A percentile compares a stretch with the other conserved stretches of the same genome.
Evolutionary conservation across 2,113 vertebrate genomes (phyloP).

Genomic region (Pedetes capensis): DNA sequence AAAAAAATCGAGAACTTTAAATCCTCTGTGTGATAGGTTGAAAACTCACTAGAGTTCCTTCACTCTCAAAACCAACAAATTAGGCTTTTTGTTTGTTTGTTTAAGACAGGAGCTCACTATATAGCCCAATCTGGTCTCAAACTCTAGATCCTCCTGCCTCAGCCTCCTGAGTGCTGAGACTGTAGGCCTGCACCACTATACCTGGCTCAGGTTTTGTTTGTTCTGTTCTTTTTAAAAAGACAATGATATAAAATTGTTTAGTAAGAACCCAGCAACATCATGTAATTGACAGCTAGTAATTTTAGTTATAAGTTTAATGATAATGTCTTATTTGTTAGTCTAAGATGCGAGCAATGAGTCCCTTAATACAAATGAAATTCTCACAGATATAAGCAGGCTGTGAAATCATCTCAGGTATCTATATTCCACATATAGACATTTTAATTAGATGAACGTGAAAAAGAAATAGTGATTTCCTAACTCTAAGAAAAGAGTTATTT

Average conservation of each 20-base stretch:
- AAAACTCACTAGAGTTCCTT: constrained; percentile 52
- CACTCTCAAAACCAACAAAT: not conserved
- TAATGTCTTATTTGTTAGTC: constrained; percentile 21
- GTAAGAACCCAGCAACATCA: constrained; percentile 6
- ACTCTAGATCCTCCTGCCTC: not conserved
- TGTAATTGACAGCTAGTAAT: constrained; percentile 38
- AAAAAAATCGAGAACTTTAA: not conserved
- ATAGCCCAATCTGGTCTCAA: not conserved
- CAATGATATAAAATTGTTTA: not conserved
- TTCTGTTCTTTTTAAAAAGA: not conserved
- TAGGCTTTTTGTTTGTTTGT: too few species aligned
- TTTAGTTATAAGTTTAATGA: constrained; percentile 60
- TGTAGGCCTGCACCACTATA: not conserved
- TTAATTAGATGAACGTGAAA: constrained; percentile 24
- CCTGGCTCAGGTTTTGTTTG: not conserved
- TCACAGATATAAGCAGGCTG: not conserved
- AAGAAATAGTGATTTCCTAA: constrained; percentile 30
- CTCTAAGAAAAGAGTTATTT: not conserved
- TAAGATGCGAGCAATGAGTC: constrained; percentile 1
- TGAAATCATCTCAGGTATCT: not conserved
- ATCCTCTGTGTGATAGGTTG: constrained; percentile 1
- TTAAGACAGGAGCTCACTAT: too few species aligned
- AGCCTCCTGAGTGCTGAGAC: not conserved
- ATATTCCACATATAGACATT: constrained; percentile 1
- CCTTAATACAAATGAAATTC: constrained; percentile 51